Conservation (phyloP, 2,888 invertebrate genomes). For the Phengaris arion region DNA sequence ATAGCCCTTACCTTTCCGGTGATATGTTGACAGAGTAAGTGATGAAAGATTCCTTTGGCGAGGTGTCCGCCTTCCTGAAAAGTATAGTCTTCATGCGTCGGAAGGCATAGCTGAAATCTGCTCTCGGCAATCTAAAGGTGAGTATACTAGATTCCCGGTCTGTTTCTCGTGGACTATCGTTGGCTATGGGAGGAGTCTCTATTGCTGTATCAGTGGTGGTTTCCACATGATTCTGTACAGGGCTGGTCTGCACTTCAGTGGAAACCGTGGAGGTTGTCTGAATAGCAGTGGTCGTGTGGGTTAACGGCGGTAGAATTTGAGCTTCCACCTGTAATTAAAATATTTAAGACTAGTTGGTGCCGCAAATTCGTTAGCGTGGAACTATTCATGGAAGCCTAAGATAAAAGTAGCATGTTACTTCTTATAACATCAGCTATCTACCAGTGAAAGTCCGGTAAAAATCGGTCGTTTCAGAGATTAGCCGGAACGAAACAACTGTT, state of each 20-base stretch:
- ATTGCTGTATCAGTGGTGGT: constrained; percentile 22
- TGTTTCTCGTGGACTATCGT: constrained; percentile 31
- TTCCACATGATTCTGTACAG: constrained; percentile 26
- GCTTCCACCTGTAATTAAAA: constrained; percentile 18
- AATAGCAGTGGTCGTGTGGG: constrained; percentile 25
- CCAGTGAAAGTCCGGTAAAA: no score
- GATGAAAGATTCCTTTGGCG: constrained; percentile 44
- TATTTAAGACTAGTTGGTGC: no score
- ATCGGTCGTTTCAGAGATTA: no score
- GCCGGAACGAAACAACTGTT: no score
- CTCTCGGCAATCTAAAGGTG: constrained; percentile 53
- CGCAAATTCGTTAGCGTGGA: no score
- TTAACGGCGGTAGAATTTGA: constrained; percentile 28
- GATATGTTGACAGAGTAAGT: constrained; percentile 50
- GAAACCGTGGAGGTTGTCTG: constrained; percentile 2
- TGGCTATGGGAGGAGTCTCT: constrained; percentile 28
- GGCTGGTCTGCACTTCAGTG: constrained; percentile 22
- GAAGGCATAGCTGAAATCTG: constrained; percentile 55
- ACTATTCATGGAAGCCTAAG: no score
- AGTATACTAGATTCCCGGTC: constrained; percentile 39
- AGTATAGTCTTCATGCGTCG: constrained; percentile 54
- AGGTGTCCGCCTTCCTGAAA: constrained; percentile 45
- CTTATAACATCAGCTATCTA: no score
- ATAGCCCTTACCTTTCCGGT: constrained; percentile 49
- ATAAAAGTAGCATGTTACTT: no score